Evolutionary conservation across 2,113 vertebrate genomes (phyloP).

Genomic region (Apodemus speciosus): DNA sequence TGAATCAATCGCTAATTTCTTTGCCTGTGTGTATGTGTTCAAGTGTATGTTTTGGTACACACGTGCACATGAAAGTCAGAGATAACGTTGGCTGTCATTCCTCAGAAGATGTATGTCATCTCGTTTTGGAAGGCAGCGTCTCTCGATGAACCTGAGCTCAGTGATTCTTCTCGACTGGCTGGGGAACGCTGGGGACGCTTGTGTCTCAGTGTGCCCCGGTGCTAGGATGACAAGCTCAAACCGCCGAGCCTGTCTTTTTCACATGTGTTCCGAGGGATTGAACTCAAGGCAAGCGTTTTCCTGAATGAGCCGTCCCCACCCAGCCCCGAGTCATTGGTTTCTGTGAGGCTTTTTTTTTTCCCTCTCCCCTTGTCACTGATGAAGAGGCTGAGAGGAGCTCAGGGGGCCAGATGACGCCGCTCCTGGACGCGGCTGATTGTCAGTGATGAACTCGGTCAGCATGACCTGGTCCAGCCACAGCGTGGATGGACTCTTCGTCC

Average conservation of each 20-base stretch:
- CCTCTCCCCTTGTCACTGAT: not conserved
- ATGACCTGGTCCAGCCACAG: constrained; percentile 27
- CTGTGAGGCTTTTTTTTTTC: not conserved
- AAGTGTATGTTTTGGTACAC: not conserved
- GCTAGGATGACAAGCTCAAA: not conserved
- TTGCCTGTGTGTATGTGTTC: not conserved
- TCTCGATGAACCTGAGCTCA: not conserved
- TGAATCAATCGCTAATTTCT: not conserved
- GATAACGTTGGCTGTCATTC: not conserved
- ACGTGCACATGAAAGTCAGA: not conserved
- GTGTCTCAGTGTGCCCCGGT: not conserved
- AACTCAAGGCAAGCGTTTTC: not conserved
- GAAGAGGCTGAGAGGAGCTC: not conserved
- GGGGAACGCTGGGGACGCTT: not conserved
- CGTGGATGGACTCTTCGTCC: not conserved
- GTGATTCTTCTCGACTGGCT: not conserved
- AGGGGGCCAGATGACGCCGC: not conserved
- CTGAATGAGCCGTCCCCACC: not conserved
- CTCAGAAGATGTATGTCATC: not conserved
- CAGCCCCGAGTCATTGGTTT: not conserved
- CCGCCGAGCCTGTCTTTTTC: too few relatives aligned
- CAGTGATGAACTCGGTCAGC: constrained; percentile 55
- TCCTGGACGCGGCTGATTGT: not conserved
- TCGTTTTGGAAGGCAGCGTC: not conserved
- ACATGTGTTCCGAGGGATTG: not conserved